These are phyloP conservation scores for Drosophila yakuba DNA, from an alignment of 1,140 invertebrate genomes.

Conservation along the genomic window DNA sequence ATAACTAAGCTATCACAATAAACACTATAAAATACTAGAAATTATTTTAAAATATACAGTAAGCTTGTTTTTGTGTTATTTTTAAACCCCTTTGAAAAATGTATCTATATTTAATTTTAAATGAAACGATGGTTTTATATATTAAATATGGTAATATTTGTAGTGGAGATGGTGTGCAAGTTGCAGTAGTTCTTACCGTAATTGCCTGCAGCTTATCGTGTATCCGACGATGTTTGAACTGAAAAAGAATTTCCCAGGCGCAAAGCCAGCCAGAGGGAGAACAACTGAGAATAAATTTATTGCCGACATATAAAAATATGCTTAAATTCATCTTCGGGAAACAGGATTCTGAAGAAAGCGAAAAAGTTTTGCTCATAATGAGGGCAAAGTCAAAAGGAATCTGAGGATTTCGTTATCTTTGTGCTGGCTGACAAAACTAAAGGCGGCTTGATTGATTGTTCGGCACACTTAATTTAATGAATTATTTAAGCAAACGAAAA, in stretches of 20 bases:
- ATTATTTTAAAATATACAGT: no score
- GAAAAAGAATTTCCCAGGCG: conserved; percentile 21
- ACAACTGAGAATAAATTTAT: conserved; percentile 8
- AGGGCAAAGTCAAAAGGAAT: conserved; percentile 54
- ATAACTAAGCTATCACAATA: no score
- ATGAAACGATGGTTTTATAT: no score
- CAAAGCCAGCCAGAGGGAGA: conserved; percentile 5
- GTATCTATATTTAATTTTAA: no score
- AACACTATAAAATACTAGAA: no score
- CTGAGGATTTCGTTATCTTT: conserved; percentile 70
- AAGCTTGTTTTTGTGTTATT: no score
- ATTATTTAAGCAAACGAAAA: conserved; percentile 75
- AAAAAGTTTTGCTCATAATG: conserved; percentile 9
- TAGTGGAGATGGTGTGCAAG: conserved; percentile 14
- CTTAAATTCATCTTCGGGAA: conserved; percentile 8
- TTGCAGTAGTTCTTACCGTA: conserved; percentile 27
- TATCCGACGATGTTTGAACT: conserved; percentile 11
- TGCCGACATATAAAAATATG: neutral
- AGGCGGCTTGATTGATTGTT: conserved; percentile 77
- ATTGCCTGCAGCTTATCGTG: conserved; percentile 38
- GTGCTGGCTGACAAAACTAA: conserved; percentile 56
- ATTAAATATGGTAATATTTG: neutral
- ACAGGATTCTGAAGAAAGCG: neutral
- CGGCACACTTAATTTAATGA: conserved; percentile 79
- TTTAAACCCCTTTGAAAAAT: no score